A percentile compares a stretch with the other conserved stretches of the same genome.
These are phyloP conservation scores for Copidosoma aretas DNA, from an alignment of 2,888 invertebrate genomes.

Conservation along the genomic window DNA sequence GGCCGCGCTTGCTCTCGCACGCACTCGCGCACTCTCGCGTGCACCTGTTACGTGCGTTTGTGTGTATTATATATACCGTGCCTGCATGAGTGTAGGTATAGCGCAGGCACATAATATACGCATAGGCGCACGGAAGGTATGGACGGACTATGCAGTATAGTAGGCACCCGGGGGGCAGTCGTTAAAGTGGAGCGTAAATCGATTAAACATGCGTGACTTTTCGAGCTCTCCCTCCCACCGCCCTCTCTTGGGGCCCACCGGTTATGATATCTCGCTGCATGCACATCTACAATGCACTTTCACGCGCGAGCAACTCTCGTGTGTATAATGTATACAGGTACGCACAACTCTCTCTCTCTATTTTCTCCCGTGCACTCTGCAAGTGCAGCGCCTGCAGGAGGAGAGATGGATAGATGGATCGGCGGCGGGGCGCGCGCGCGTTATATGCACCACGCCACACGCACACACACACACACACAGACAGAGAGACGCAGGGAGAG, in stretches of 20 bases:
- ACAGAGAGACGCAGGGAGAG: too few relatives aligned
- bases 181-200: conserved; percentile 47
- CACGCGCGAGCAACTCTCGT: neutral
- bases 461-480: too few relatives aligned
- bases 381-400: conserved; percentile 9
- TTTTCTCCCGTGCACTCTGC: neutral
- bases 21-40: neutral
- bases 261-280: conserved; percentile 45
- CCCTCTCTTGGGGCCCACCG: conserved; percentile 21
- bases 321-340: neutral
- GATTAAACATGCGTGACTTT: conserved; percentile 48
- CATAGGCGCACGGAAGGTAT: too few relatives aligned
- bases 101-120: too few relatives aligned
- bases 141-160: too few relatives aligned
- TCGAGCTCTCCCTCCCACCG: conserved; percentile 15
- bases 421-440: too few relatives aligned
- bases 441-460: conserved; percentile 24
- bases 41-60: neutral
- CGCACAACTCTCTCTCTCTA: neutral
- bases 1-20: neutral
- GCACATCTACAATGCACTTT: neutral
- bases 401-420: too few relatives aligned
- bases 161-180: conserved; percentile 10
- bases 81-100: too few relatives aligned
- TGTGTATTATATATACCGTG: too few relatives aligned